phyloP scores from a whole-genome alignment of 1,140 invertebrate genomes.

The Drosophila lacertosa region DNA sequence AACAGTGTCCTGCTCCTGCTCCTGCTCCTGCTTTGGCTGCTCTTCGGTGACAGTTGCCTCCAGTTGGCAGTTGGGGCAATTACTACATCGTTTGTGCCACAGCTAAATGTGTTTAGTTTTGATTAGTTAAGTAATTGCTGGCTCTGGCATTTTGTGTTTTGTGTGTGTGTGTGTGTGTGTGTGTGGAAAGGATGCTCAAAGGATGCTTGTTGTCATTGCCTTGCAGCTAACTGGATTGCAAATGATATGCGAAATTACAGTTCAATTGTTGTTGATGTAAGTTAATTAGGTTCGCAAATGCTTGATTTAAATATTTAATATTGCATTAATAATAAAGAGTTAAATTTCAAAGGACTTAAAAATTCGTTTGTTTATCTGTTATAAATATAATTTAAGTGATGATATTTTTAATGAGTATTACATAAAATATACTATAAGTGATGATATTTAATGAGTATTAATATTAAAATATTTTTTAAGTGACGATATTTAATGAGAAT shows the following conservation, averaged over 20 bases:
- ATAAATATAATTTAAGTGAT: too few species aligned
- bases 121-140: constrained; percentile 72
- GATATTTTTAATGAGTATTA: too few species aligned
- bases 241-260: constrained; percentile 21
- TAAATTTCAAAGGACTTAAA: too few species aligned
- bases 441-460: too few species aligned
- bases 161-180: too few species aligned
- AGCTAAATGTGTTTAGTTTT: constrained; percentile 57
- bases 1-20: not conserved
- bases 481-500: too few species aligned
- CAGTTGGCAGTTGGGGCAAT: constrained; percentile 48
- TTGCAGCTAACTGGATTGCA: constrained; percentile 1
- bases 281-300: not conserved
- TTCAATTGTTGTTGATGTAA: not conserved
- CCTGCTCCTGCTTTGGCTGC: not conserved
- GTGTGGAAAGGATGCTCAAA: not conserved
- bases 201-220: not conserved
- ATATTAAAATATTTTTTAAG: too few species aligned
- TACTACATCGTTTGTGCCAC: constrained; percentile 64
- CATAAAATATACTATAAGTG: too few species aligned
- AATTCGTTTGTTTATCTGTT: too few species aligned
- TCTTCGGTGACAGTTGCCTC: constrained; percentile 1
- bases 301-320: not conserved
- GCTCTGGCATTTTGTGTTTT: constrained; percentile 21
- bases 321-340: not conserved